Percentiles rank a stretch among this genome's conserved stretches.
phyloP scores from a whole-genome alignment of 2,797 vertebrate species.

The Chelon labrosus region DNA sequence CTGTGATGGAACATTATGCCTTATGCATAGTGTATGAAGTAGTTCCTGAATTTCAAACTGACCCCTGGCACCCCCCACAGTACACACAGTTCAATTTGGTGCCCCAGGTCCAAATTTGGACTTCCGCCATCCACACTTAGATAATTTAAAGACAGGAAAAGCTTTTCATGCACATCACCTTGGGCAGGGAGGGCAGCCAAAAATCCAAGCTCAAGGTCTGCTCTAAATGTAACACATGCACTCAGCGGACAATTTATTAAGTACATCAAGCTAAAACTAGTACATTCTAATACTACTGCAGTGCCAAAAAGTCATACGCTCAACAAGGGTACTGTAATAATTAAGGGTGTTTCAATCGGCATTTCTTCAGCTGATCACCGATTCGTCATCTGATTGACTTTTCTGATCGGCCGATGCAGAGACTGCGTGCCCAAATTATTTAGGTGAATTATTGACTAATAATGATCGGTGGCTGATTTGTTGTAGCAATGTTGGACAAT shows the following conservation, averaged over 20 bases:
- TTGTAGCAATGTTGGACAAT: too few species aligned
- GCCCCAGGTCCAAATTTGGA: slow-evolving; percentile 66
- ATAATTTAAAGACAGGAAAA: slow-evolving; percentile 70
- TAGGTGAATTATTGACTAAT: too few species aligned
- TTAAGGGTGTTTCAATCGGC: too few species aligned
- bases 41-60: slow-evolving; percentile 66
- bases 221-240: slow-evolving; percentile 32
- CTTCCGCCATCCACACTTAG: slow-evolving; percentile 63
- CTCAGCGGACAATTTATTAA: slow-evolving; percentile 36
- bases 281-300: slow-evolving; percentile 16
- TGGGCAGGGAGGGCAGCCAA: slow-evolving; percentile 57
- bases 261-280: slow-evolving; percentile 21
- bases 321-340: slow-evolving; percentile 1
- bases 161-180: slow-evolving; percentile 62
- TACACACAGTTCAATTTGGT: slow-evolving; percentile 56
- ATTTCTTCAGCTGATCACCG: too few species aligned
- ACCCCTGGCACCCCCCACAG: slow-evolving; percentile 64
- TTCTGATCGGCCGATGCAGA: too few species aligned
- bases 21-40: slow-evolving; percentile 76
- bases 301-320: slow-evolving; percentile 7
- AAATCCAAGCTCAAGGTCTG: slow-evolving; percentile 58
- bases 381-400: too few species aligned
- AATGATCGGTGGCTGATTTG: too few species aligned
- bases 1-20: slow-evolving; percentile 54
- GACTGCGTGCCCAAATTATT: too few species aligned